Percentiles rank a stretch among this genome's conserved stretches.
Evolutionary conservation across 2,888 invertebrate species (phyloP).

Genomic region (Crossocerus cetratus): DNA sequence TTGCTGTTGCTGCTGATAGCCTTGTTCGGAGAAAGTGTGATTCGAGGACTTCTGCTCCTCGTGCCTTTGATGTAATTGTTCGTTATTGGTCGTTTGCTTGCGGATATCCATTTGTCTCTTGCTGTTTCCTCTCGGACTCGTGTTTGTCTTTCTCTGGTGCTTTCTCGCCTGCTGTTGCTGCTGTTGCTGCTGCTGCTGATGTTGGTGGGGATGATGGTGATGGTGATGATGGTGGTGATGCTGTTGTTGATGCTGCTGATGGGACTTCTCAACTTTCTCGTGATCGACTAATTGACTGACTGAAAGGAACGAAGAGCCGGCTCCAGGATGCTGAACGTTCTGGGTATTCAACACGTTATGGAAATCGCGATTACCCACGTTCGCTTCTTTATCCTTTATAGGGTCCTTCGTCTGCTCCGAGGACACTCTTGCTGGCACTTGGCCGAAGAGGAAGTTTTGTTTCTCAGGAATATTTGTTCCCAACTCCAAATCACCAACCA

Average conservation of each 20-base stretch:
- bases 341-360: conserved; percentile 72
- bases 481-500: conserved; percentile 81
- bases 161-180: conserved; percentile 64
- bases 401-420: conserved; percentile 62
- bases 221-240: conserved; percentile 60
- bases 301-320: conserved; percentile 79
- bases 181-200: conserved; percentile 56
- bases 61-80: conserved; percentile 66
- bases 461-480: conserved; percentile 73
- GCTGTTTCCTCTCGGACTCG: conserved; percentile 67
- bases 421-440: conserved; percentile 58
- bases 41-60: conserved; percentile 66
- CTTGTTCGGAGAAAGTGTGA: conserved; percentile 53
- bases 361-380: conserved; percentile 63
- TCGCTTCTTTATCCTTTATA: conserved; percentile 68
- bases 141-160: conserved; percentile 70
- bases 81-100: conserved; percentile 63
- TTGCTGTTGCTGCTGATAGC: conserved; percentile 53
- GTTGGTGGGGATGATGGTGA: conserved; percentile 56
- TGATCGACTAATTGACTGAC: conserved; percentile 83
- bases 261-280: conserved; percentile 75
- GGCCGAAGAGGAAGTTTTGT: conserved; percentile 71
- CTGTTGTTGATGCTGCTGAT: conserved; percentile 60
- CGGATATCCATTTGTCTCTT: conserved; percentile 73
- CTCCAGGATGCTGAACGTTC: conserved; percentile 72